Conservation (phyloP, 2,797 vertebrate species). For the Natrix natrix region DNA sequence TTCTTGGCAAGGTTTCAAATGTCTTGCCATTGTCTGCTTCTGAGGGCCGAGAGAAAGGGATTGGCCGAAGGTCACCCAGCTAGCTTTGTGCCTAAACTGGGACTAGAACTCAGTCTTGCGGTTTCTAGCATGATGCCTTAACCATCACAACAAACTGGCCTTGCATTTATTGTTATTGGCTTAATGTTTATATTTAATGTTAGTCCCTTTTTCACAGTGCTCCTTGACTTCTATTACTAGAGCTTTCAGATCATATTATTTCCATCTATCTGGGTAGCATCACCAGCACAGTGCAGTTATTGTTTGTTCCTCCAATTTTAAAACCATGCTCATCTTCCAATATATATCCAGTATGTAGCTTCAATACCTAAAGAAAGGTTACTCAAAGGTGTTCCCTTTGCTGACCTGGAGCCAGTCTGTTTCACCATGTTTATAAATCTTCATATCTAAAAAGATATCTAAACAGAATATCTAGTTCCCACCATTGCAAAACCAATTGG, state of each 20-base stretch:
- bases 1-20: background rate
- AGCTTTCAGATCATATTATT: background rate
- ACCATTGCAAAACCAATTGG: background rate
- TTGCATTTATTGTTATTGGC: background rate
- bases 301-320: background rate
- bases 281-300: background rate
- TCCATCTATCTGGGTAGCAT: background rate
- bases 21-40: background rate
- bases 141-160: background rate
- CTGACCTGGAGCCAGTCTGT: background rate
- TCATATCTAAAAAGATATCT: background rate
- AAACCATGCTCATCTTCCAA: background rate
- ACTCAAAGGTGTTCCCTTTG: background rate
- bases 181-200: background rate
- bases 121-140: background rate
- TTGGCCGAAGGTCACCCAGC: background rate
- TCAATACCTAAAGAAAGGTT: background rate
- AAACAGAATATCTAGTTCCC: background rate
- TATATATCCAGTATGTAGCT: background rate
- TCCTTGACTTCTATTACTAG: background rate
- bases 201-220: background rate
- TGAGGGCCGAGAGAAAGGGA: background rate
- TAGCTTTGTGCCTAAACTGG: background rate
- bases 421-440: background rate
- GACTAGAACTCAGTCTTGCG: background rate